Conservation (phyloP, 2,888 invertebrate species). For the Diogma glabrata region DNA sequence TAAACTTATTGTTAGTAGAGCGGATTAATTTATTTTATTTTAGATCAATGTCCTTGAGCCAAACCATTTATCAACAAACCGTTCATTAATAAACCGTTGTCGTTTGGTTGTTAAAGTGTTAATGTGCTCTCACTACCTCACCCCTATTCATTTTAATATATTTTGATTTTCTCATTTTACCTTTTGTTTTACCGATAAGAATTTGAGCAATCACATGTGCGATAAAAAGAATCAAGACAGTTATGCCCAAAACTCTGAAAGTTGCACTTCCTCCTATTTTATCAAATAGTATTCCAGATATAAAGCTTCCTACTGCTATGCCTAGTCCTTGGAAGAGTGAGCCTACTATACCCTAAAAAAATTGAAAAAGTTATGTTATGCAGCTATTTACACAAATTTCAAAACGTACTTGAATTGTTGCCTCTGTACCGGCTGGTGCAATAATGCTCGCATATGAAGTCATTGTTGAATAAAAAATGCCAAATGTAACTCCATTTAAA, state of each 20-base stretch:
- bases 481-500: constrained; percentile 78
- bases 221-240: constrained; percentile 47
- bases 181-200: constrained; percentile 20
- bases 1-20: too few species aligned
- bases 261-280: constrained; percentile 51
- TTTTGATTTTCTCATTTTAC: too few species aligned
- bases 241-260: constrained; percentile 61
- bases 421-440: constrained; percentile 73
- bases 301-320: constrained; percentile 65
- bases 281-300: constrained; percentile 63
- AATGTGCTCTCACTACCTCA: too few species aligned
- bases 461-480: constrained; percentile 80
- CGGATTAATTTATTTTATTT: too few species aligned
- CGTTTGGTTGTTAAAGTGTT: too few species aligned
- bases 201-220: constrained; percentile 46
- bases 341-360: constrained; percentile 68
- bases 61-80: too few species aligned
- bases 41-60: too few species aligned
- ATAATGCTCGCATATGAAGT: constrained; percentile 76
- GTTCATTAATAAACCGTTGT: too few species aligned
- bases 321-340: constrained; percentile 81
- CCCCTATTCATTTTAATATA: too few species aligned
- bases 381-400: too few species aligned
- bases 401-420: constrained; percentile 72
- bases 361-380: too few species aligned